Base-by-base conservation (phyloP, 1,140 invertebrate genomes). In the Drosophila sproati region DNA sequence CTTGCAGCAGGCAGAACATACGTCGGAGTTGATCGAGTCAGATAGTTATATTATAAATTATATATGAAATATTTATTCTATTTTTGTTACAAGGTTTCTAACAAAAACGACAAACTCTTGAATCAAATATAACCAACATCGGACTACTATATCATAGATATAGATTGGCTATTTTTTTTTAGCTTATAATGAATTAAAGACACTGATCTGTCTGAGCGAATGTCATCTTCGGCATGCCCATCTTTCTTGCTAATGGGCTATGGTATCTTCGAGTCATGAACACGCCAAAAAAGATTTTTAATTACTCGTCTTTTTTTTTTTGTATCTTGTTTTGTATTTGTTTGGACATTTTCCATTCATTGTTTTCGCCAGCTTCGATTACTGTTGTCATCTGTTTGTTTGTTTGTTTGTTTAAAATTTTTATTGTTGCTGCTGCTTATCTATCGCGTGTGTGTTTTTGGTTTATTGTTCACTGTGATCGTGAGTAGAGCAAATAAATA, bases 321-420 rank as follows among this genome's bases (percentile, higher is more conserved):
- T 52, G 1, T 57, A n/a, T 29, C 8, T 37, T 20, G 20, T 12
- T 34, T 60, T 47, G 8, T 31, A n/a, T 45, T 45, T 35, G 5
- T 35, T 37, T 39, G 31, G 51, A 5, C 10, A 39, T 51, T 67
- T 66, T 73, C 63, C 68, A 71, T 75, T 75, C 68, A 75, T 75
- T 75, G 66, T 71, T 56, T 63, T 62, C 39, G 60, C 51, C 45
- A 3, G 20, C 20, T 20, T 20, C 37, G 8, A 47, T 60, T 60
- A 57, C 47, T 45, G 20, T 59, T 67, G 55, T 47, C 39, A 43
- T 60, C 60, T 67, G 37, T 54, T 61, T 67, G 41, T 55, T 54
- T 61, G 41, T 55, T 54, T 61, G 4, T 52, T 69, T 69, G 41
- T 61, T 68, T 73, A 68, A 34, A 45, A 43, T 59, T 57, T 61